A percentile compares a stretch with the other conserved stretches of the same genome.
Evolutionary conservation across 2,113 vertebrate genomes (phyloP).

Genomic region (Struthio camelus): DNA sequence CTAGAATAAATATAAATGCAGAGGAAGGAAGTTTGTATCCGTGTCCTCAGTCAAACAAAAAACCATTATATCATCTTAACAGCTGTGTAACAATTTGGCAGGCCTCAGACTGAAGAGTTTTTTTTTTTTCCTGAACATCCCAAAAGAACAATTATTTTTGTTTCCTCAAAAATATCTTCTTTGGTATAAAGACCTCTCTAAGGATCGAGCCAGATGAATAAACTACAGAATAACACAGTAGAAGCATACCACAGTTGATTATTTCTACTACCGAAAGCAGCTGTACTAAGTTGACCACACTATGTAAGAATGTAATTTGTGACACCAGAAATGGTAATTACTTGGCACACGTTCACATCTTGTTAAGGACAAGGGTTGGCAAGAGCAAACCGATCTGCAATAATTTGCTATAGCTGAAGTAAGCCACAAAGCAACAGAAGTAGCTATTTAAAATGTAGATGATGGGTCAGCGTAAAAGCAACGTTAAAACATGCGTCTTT

Average conservation of each 20-base stretch:
- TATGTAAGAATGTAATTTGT: conserved; percentile 5
- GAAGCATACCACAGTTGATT: background rate
- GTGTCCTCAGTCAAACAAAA: conserved; percentile 39
- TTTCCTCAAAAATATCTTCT: conserved; percentile 54
- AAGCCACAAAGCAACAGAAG: background rate
- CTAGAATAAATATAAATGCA: conserved; percentile 36
- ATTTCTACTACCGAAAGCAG: conserved; percentile 36
- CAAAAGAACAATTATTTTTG: conserved; percentile 67
- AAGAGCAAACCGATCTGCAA: background rate
- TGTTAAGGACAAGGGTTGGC: background rate
- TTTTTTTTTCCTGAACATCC: conserved; percentile 29
- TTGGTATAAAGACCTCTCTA: conserved; percentile 27
- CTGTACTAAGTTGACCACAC: conserved; percentile 1
- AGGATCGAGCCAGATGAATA: conserved; percentile 18
- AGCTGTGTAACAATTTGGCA: conserved; percentile 67
- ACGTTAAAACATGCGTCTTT: background rate
- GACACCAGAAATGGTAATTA: conserved; percentile 41
- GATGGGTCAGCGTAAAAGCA: background rate
- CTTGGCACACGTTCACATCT: conserved; percentile 1
- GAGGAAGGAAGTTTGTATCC: conserved; percentile 66
- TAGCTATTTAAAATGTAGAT: background rate
- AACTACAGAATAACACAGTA: conserved; percentile 14
- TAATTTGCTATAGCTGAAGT: background rate
- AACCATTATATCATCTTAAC: conserved; percentile 59
- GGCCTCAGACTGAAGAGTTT: background rate